A percentile compares a stretch with the other conserved stretches of the same genome.
phyloP scores from a whole-genome alignment of 2,888 invertebrate genomes.

The Agyllia agylla region DNA sequence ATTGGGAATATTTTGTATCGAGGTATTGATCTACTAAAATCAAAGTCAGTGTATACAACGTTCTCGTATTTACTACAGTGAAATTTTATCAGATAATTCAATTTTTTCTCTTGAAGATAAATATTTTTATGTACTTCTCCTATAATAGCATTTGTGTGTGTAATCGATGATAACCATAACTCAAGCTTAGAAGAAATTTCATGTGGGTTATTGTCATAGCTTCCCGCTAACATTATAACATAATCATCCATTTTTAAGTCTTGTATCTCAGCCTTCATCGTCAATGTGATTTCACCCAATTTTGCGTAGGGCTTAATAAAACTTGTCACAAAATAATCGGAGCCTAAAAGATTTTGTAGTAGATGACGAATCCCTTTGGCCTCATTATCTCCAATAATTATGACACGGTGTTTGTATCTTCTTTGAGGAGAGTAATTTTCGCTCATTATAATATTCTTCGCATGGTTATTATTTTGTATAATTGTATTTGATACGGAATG shows the following conservation, averaged over 20 bases:
- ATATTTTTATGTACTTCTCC: neutral
- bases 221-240: neutral
- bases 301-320: neutral
- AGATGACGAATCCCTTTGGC: neutral
- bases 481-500: neutral
- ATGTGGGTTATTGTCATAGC: neutral
- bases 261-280: neutral
- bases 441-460: neutral
- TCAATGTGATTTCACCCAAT: neutral
- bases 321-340: neutral
- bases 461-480: neutral
- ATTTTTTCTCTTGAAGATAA: neutral
- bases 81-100: neutral
- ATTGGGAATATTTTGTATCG: neutral
- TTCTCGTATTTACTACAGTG: neutral
- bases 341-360: neutral
- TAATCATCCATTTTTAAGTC: neutral
- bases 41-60: neutral
- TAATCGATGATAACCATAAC: neutral
- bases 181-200: neutral
- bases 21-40: neutral
- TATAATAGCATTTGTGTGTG: neutral
- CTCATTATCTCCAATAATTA: neutral
- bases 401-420: neutral
- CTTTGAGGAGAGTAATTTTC: neutral